Evolutionary conservation across 2,797 vertebrate genomes (phyloP), one percentile per base, ranked within the genome.

Genomic region (Chelon auratus): DNA sequence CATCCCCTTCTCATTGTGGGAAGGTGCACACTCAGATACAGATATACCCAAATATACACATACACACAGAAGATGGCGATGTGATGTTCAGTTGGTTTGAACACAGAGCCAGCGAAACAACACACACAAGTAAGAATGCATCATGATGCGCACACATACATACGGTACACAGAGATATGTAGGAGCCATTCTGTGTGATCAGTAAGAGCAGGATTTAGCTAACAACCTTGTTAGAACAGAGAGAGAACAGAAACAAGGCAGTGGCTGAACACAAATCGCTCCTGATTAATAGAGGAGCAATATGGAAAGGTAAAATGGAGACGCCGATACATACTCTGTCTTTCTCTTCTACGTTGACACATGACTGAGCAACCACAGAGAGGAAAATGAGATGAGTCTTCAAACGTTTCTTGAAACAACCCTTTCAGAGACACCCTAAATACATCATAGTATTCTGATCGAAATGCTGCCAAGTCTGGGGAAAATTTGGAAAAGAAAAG

Each of bases 211-310:
- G 20, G 67, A 75, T 83, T 72, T 72, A 69, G 72, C 64, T 82
- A 80, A 76, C 80, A 79, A 69, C 54, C 77, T 82, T 6, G 57
- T 82, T 85, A 77, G 54, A 40, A 36, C 4, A 62, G 56, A 71
- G 53, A 30, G 59, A 59, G 56, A 77, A 65, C 10, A 42, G 66
- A 51, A 55, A 36, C 52, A 57, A 20, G 20, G 48, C 47, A 37
- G 43, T 40, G 33, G 62, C 77, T 20, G 69, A 73, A 64, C 62
- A 81, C 40, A 81, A 76, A 79, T 81, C 58, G 70, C 36, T 62
- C 59, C 69, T 85, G 82, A 91, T 84, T 83, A 88, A 90, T 74
- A 47, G 56, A 20, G 37, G 75, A 74, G 71, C 71, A 63, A 75
- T 72, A 74, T 76, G 68, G 52, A 81, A 73, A 84, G 75, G 56